Conservation (phyloP, 2,797 vertebrate species). For the Urophycis tenuis region DNA sequence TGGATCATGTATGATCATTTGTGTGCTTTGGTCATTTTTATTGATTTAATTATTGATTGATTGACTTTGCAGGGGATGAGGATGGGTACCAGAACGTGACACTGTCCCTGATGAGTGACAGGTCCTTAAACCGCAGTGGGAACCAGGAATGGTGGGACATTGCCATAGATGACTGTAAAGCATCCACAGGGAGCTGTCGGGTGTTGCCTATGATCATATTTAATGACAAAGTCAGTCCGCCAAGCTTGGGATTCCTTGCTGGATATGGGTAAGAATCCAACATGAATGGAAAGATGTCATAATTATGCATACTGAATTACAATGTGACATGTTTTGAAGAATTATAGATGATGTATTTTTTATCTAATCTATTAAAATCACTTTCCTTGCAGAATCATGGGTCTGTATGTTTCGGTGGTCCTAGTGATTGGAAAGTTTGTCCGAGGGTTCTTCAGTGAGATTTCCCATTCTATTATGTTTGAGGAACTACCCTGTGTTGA, state of each 20-base stretch:
- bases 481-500: slow-evolving; percentile 93
- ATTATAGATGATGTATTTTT: neutral
- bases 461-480: slow-evolving; percentile 97
- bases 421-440: slow-evolving; percentile 96
- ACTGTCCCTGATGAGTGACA: slow-evolving; percentile 64
- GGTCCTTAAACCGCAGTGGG: slow-evolving; percentile 48
- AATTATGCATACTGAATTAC: neutral
- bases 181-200: slow-evolving; percentile 38
- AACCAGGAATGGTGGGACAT: slow-evolving; percentile 97
- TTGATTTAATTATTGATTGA: neutral
- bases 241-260: slow-evolving; percentile 92
- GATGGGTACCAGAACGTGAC: slow-evolving; percentile 74
- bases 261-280: slow-evolving; percentile 89
- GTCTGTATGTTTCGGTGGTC: slow-evolving; percentile 90
- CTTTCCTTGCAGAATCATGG: slow-evolving; percentile 79
- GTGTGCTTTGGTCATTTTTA: neutral
- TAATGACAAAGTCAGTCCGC: slow-evolving; percentile 96
- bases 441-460: slow-evolving; percentile 93
- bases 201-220: slow-evolving; percentile 92
- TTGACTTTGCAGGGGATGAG: slow-evolving; percentile 64
- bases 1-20: neutral
- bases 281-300: neutral
- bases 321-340: neutral
- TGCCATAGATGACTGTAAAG: slow-evolving; percentile 65
- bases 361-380: neutral